phyloP scores from a whole-genome alignment of 53 echinoderm and acorn worm species.

The Stichopus horrens region DNA sequence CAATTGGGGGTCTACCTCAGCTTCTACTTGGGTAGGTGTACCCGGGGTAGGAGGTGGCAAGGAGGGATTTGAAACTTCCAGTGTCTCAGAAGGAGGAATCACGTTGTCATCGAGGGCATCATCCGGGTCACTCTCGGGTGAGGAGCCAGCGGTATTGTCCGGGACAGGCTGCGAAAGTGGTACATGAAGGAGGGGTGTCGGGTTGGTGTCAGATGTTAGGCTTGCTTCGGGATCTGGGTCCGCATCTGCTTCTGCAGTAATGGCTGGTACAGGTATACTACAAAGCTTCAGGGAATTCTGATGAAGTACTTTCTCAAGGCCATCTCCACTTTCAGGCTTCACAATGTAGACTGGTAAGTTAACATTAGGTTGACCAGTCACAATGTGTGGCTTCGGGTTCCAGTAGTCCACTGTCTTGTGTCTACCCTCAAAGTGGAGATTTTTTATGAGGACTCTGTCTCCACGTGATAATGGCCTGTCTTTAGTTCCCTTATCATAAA shows the following conservation, averaged over 20 bases:
- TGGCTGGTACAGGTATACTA: not conserved
- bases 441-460: conserved; percentile 8
- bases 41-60: too few relatives aligned
- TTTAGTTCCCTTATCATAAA: not conserved
- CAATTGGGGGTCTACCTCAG: too few relatives aligned
- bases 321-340: not conserved
- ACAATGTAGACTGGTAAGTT: not conserved
- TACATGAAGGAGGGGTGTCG: not conserved
- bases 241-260: not conserved
- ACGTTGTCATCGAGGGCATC: too few relatives aligned
- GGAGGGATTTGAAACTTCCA: too few relatives aligned
- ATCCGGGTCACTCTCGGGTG: not conserved
- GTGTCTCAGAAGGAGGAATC: too few relatives aligned
- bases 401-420: not conserved
- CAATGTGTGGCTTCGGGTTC: conserved; percentile 12
- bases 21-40: too few relatives aligned
- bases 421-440: not conserved
- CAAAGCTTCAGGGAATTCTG: not conserved
- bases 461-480: not conserved
- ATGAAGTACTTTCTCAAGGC: conserved; percentile 6
- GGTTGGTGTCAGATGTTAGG: not conserved
- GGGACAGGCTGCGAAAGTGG: not conserved
- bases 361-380: not conserved
- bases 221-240: not conserved
- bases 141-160: not conserved